Conservation (phyloP, 2,113 vertebrate species). For the Athene cunicularia region DNA sequence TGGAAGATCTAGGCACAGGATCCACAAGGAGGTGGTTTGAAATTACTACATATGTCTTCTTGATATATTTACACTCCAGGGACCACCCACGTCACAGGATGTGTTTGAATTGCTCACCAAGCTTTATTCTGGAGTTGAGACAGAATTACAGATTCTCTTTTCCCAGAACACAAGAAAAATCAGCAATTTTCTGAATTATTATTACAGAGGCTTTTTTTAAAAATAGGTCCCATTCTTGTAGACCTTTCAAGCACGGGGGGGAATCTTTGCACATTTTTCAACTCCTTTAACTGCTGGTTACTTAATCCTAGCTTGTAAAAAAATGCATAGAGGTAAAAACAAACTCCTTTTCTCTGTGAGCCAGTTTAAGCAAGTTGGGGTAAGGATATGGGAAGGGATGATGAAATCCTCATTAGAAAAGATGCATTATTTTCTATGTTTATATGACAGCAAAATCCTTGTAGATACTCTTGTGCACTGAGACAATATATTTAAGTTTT, state of each 20-base stretch:
- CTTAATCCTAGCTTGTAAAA: background rate
- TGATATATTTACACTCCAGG: background rate
- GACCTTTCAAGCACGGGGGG: background rate
- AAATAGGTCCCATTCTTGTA: background rate
- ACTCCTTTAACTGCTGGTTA: background rate
- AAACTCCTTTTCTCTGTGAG: background rate
- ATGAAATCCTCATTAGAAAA: background rate
- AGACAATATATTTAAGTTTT: conserved; percentile 39
- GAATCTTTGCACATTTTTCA: background rate
- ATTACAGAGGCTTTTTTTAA: background rate
- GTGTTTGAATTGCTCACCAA: conserved; percentile 46
- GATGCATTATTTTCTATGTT: background rate
- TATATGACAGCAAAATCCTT: background rate
- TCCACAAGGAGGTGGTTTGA: background rate
- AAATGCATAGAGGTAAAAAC: background rate
- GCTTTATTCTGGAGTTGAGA: background rate
- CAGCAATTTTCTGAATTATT: conserved; percentile 2
- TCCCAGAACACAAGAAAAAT: background rate
- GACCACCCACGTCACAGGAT: conserved; percentile 53
- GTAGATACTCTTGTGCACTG: background rate
- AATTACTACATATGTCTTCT: conserved; percentile 37
- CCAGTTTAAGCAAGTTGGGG: background rate
- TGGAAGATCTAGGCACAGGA: background rate
- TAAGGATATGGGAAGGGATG: background rate
- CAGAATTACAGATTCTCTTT: conserved; percentile 8